These are phyloP conservation scores for Bostrychus sinensis DNA, from an alignment of 2,113 vertebrate genomes.

Conservation along the genomic window DNA sequence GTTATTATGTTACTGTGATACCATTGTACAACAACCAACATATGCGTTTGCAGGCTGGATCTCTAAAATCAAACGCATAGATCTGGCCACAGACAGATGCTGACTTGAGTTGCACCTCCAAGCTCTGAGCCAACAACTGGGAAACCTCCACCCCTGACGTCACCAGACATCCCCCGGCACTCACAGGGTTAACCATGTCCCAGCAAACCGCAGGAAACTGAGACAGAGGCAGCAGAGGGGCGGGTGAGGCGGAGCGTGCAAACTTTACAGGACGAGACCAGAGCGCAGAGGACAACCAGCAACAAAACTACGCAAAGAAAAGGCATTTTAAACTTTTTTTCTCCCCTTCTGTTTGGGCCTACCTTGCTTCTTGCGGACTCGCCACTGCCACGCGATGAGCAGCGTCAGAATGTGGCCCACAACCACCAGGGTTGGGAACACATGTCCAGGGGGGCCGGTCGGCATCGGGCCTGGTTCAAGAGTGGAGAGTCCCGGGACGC, in stretches of 20 bases:
- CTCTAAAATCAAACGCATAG: no score
- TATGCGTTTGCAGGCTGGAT: no score
- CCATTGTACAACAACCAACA: no score
- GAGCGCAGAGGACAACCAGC: slow-evolving; percentile 27
- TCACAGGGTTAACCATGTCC: slow-evolving; percentile 77
- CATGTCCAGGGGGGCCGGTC: slow-evolving; percentile 79
- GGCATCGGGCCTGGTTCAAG: slow-evolving; percentile 70
- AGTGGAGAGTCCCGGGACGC: slow-evolving; percentile 57
- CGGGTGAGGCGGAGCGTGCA: slow-evolving; percentile 28
- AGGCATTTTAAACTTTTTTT: not conserved
- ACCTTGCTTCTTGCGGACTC: slow-evolving; percentile 77
- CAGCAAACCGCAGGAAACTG: slow-evolving; percentile 67
- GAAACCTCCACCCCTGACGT: slow-evolving; percentile 12
- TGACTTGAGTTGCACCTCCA: no score
- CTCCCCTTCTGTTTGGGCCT: slow-evolving; percentile 56
- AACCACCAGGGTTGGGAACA: slow-evolving; percentile 89
- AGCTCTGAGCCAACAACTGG: slow-evolving; percentile 10
- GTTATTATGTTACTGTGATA: no score
- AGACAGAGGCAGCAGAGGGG: slow-evolving; percentile 25
- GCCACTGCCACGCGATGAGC: slow-evolving; percentile 85
- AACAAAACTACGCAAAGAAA: not conserved
- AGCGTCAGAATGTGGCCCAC: slow-evolving; percentile 85
- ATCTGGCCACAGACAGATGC: no score
- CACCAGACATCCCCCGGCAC: slow-evolving; percentile 46
- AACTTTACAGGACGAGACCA: slow-evolving; percentile 23